Evolutionary conservation across 2,797 vertebrate genomes (phyloP).

Genomic region (Cynopterus sphinx): DNA sequence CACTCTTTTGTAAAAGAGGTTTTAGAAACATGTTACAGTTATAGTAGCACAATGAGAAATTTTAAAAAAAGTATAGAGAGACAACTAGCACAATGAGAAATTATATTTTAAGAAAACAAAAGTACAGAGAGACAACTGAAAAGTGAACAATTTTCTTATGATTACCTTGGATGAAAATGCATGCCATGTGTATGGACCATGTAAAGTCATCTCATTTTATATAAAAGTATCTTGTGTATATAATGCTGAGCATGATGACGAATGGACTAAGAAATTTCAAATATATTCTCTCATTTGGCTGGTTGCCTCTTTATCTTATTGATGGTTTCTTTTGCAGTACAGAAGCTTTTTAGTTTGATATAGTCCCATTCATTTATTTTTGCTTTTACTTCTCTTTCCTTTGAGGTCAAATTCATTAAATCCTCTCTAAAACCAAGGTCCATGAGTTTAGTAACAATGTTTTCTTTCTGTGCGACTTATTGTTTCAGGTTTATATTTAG

Average conservation of each 20-base stretch:
- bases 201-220: background rate
- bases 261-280: background rate
- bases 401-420: no score
- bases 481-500: no score
- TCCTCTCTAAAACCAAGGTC: no score
- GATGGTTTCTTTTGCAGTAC: no score
- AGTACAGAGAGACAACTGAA: background rate
- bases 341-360: no score
- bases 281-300: no score
- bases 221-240: background rate
- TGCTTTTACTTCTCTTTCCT: no score
- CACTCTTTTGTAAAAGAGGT: background rate
- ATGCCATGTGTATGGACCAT: background rate
- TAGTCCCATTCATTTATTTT: no score
- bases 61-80: background rate
- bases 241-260: background rate
- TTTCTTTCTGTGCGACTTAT: no score
- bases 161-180: background rate
- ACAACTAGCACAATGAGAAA: background rate
- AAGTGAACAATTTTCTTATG: background rate
- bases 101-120: background rate
- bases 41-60: background rate
- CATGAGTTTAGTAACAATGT: no score
- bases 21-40: background rate
- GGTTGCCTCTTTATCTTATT: no score